These are phyloP conservation scores for Danaus plexippus DNA, from an alignment of 1,140 invertebrate species.

Conservation along the genomic window DNA sequence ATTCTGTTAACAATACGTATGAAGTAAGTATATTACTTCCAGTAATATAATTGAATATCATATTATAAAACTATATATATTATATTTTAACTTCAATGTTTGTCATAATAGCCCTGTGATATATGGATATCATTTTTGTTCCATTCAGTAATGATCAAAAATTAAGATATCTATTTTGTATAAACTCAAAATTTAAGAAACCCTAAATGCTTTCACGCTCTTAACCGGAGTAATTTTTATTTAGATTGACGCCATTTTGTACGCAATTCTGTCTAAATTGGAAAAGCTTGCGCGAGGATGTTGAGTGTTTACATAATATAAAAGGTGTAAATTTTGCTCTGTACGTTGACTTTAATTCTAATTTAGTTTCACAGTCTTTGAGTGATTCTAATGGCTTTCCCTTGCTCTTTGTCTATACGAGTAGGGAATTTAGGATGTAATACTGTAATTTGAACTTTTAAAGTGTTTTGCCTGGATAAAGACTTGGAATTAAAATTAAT, in stretches of 20 bases:
- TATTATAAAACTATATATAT: too few relatives aligned
- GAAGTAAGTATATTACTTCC: too few relatives aligned
- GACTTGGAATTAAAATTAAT: too few relatives aligned
- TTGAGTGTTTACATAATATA: slow-evolving; percentile 17
- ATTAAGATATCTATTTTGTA: slow-evolving; percentile 5
- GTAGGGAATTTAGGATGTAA: too few relatives aligned
- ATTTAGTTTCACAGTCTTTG: slow-evolving; percentile 12
- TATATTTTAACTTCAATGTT: too few relatives aligned
- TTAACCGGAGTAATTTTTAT: slow-evolving; percentile 21
- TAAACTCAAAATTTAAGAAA: slow-evolving; percentile 23
- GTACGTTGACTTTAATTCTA: slow-evolving; percentile 6
- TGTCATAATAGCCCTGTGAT: too few relatives aligned
- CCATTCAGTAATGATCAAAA: too few relatives aligned
- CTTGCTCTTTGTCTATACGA: background rate
- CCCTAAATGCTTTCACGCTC: slow-evolving; percentile 25
- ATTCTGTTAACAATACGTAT: too few relatives aligned
- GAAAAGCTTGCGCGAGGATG: slow-evolving; percentile 14
- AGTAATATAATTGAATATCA: too few relatives aligned
- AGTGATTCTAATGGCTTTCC: slow-evolving; percentile 6
- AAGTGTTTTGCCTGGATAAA: too few relatives aligned
- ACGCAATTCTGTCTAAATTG: slow-evolving; percentile 23
- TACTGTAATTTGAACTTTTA: too few relatives aligned
- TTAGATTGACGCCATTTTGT: slow-evolving; percentile 23
- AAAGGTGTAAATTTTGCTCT: slow-evolving; percentile 14
- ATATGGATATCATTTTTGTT: too few relatives aligned